phyloP scores from a whole-genome alignment of 2,888 invertebrate genomes.

The Pherbina coryleti region DNA sequence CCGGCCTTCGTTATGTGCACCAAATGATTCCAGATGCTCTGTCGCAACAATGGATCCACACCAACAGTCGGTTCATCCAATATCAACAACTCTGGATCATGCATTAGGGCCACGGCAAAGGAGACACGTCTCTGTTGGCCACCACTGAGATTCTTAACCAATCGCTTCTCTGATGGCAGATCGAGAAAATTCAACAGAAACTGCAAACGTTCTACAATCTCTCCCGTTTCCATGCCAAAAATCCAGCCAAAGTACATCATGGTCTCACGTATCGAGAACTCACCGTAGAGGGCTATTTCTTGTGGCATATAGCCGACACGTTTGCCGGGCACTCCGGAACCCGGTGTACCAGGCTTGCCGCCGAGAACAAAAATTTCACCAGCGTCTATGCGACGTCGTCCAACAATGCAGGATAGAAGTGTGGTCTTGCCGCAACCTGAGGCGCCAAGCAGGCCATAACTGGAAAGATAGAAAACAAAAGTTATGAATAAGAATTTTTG shows the following conservation, averaged over 20 bases:
- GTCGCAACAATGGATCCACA: constrained; percentile 89
- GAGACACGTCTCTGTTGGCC: constrained; percentile 93
- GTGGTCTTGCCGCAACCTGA: constrained; percentile 98
- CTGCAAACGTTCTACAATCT: constrained; percentile 84
- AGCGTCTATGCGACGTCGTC: constrained; percentile 84
- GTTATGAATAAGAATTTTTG: background rate
- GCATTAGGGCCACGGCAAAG: constrained; percentile 92
- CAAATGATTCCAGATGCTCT: constrained; percentile 95
- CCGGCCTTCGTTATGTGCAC: constrained; percentile 90
- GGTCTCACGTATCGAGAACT: constrained; percentile 94
- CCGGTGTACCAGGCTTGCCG: constrained; percentile 88
- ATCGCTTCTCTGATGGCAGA: constrained; percentile 86
- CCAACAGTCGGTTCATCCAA: constrained; percentile 95
- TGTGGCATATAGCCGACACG: constrained; percentile 98
- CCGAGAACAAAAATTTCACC: constrained; percentile 93
- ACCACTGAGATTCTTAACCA: constrained; percentile 86
- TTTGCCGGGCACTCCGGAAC: constrained; percentile 92
- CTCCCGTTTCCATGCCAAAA: constrained; percentile 88
- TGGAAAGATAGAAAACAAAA: constrained; percentile 64
- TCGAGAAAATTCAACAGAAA: constrained; percentile 92
- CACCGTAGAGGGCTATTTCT: constrained; percentile 90
- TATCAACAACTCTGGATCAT: constrained; percentile 91
- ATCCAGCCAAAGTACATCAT: constrained; percentile 98
- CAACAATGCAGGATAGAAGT: constrained; percentile 91
- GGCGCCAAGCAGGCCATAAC: constrained; percentile 94